These are phyloP conservation scores for Drosophila peninsularis DNA, from an alignment of 2,888 invertebrate species.

Conservation along the genomic window DNA sequence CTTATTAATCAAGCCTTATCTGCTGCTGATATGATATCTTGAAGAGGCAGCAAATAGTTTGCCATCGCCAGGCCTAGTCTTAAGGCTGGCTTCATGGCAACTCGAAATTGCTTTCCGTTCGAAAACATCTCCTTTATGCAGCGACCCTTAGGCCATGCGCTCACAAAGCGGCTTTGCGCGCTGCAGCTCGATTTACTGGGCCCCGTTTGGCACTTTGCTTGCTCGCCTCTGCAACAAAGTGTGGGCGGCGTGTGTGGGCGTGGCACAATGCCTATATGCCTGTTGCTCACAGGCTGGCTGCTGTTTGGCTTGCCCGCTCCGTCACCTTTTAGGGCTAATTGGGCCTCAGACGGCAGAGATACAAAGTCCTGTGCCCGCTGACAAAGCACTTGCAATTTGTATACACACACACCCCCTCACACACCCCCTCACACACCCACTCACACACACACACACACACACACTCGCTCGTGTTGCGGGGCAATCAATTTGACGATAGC, in stretches of 20 bases:
- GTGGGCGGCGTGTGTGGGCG: conserved; percentile 4
- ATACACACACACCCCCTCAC: conserved; percentile 19
- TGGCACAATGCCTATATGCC: conserved; percentile 2
- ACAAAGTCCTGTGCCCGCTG: conserved; percentile 33
- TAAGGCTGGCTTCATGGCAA: not conserved
- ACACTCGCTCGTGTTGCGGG: conserved; percentile 28
- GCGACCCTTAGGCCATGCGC: not conserved
- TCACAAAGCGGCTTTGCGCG: not conserved
- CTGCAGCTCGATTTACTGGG: conserved; percentile 3
- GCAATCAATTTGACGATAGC: conserved; percentile 74
- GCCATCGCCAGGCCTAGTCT: not conserved
- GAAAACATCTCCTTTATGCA: too few species aligned
- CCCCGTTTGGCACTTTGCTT: not conserved
- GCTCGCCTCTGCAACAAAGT: not conserved
- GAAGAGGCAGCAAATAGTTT: too few species aligned
- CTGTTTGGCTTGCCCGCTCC: conserved; percentile 19
- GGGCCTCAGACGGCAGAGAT: conserved; percentile 18
- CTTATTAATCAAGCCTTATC: too few species aligned
- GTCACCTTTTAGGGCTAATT: conserved; percentile 48
- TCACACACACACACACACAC: conserved; percentile 4
- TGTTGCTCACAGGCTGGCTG: not conserved
- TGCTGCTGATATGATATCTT: too few species aligned
- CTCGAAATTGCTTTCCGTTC: not conserved
- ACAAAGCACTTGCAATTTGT: conserved; percentile 59
- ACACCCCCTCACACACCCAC: conserved; percentile 6